Evolutionary conservation across 2,797 vertebrate species (phyloP).

Genomic region (Apogon hyalosoma): DNA sequence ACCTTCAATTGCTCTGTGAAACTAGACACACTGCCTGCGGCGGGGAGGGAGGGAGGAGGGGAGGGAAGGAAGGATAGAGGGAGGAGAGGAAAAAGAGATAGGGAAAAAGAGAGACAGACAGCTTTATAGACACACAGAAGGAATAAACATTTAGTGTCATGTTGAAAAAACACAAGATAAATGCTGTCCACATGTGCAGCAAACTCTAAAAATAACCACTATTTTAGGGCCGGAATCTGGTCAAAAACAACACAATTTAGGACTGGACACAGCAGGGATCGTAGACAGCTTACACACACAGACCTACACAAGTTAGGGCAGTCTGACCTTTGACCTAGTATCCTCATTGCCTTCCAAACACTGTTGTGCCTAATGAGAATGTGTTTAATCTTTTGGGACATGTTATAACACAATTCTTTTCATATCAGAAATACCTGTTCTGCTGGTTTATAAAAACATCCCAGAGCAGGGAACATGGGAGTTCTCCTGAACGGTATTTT

Average conservation of each 20-base stretch:
- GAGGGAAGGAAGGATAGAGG: constrained; percentile 29
- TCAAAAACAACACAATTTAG: constrained; percentile 1
- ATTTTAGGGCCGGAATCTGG: neutral
- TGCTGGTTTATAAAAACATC: constrained; percentile 26
- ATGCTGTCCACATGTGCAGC: constrained; percentile 23
- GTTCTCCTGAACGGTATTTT: neutral
- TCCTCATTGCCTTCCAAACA: neutral
- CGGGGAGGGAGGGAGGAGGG: constrained; percentile 58
- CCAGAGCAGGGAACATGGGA: neutral
- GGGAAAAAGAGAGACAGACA: constrained; percentile 59
- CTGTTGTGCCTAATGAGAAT: neutral
- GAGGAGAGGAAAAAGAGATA: constrained; percentile 38
- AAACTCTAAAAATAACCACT: constrained; percentile 13
- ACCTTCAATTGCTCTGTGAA: constrained; percentile 86
- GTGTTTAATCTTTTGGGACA: neutral
- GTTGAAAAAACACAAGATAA: constrained; percentile 35
- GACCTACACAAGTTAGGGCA: constrained; percentile 1
- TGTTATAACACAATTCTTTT: neutral
- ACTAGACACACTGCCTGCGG: constrained; percentile 84
- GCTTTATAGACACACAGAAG: constrained; percentile 73
- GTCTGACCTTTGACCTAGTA: constrained; percentile 49
- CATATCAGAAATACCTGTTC: constrained; percentile 14
- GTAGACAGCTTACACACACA: neutral
- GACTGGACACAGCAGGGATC: neutral
- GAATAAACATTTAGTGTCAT: constrained; percentile 68